Conservation (phyloP, 1,140 invertebrate genomes). For the Macrobrachium nipponense region DNA sequence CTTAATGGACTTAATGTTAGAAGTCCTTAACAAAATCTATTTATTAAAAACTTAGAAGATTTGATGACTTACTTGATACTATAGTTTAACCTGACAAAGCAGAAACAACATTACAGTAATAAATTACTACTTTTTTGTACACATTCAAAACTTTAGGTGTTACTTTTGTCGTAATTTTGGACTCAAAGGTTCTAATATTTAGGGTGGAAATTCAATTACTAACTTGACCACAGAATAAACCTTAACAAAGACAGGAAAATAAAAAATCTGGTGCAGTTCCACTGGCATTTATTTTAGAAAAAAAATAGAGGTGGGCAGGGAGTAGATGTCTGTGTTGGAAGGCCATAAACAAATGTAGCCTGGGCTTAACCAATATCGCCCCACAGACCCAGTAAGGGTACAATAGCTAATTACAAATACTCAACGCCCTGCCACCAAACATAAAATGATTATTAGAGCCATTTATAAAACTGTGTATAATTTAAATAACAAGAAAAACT, state of each 20-base stretch:
- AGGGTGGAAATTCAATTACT: no score
- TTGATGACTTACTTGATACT: no score
- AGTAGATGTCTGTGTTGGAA: slow-evolving; percentile 64
- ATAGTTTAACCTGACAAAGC: no score
- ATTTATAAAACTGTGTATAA: slow-evolving; percentile 57
- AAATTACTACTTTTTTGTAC: no score
- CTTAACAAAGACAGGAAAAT: background rate
- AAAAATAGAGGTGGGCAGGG: slow-evolving; percentile 37
- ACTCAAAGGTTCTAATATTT: no score
- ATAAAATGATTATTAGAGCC: slow-evolving; percentile 48
- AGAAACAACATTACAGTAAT: no score
- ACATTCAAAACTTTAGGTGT: no score
- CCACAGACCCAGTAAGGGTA: slow-evolving; percentile 51
- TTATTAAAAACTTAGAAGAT: no score
- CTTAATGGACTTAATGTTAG: no score
- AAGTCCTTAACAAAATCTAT: no score
- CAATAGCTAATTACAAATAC: slow-evolving; percentile 51
- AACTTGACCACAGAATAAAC: background rate
- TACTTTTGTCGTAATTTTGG: no score
- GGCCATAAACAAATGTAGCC: slow-evolving; percentile 65
- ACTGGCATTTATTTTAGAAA: slow-evolving; percentile 49
- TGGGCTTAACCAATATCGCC: slow-evolving; percentile 65
- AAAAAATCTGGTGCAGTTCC: slow-evolving; percentile 31
- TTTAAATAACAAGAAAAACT: slow-evolving; percentile 50
- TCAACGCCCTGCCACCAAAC: slow-evolving; percentile 23